A percentile compares a stretch with the other conserved stretches of the same genome.
These are phyloP conservation scores for Cepaea nemoralis DNA, from an alignment of 1,140 invertebrate species.

Conservation along the genomic window DNA sequence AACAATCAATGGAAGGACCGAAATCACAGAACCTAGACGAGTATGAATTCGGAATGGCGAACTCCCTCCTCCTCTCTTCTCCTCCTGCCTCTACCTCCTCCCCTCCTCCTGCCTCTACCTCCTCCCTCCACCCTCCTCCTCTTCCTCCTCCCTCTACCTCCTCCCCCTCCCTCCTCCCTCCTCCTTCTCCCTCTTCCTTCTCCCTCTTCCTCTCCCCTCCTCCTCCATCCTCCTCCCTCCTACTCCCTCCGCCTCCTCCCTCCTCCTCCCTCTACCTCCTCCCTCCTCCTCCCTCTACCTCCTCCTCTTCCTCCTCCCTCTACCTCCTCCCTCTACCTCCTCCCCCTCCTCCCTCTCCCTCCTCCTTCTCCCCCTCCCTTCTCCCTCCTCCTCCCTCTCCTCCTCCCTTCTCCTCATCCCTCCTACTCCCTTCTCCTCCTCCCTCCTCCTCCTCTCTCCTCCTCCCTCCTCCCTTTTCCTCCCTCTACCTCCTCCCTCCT, in stretches of 20 bases:
- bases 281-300: background rate
- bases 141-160: background rate
- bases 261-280: background rate
- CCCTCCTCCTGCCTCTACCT: too few species aligned
- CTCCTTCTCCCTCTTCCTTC: background rate
- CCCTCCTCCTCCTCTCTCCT: too few species aligned
- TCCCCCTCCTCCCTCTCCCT: background rate
- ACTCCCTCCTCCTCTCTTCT: too few species aligned
- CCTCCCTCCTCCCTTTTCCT: background rate
- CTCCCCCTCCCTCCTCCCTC: background rate
- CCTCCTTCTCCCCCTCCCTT: background rate
- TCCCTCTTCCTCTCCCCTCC: background rate
- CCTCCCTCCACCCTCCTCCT: too few species aligned
- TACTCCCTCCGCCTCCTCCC: too few species aligned
- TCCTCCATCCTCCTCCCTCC: too few species aligned
- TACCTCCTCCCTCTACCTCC: background rate
- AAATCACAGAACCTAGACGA: too few species aligned
- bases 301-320: background rate
- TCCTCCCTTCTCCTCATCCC: too few species aligned
- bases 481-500: background rate
- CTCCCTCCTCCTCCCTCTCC: conserved; percentile 1
- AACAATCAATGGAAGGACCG: too few species aligned
- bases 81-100: too few species aligned
- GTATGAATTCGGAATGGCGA: too few species aligned
- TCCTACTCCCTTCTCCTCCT: too few species aligned